These are phyloP conservation scores for Aporophyla nigra DNA, from an alignment of 2,888 invertebrate species.

Conservation along the genomic window DNA sequence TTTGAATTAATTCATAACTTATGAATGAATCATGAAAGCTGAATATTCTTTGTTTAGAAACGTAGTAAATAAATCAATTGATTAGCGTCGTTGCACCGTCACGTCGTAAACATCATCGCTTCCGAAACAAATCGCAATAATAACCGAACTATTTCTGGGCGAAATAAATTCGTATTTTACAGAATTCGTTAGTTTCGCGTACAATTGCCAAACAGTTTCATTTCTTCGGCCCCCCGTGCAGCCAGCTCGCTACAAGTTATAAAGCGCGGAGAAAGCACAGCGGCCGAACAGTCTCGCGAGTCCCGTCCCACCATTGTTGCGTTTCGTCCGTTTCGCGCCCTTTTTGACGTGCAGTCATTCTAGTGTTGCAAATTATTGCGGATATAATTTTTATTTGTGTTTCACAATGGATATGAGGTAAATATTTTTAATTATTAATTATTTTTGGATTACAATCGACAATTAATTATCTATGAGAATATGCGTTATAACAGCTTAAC, in stretches of 20 bases:
- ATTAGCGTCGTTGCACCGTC: slow-evolving; percentile 53
- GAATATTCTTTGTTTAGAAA: slow-evolving; percentile 26
- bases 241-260: slow-evolving; percentile 80
- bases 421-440: slow-evolving; percentile 66
- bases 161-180: slow-evolving; percentile 76
- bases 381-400: slow-evolving; percentile 72
- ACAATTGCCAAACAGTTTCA: slow-evolving; percentile 84
- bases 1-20: slow-evolving; percentile 4
- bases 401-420: slow-evolving; percentile 83
- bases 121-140: slow-evolving; percentile 70
- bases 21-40: slow-evolving; percentile 37
- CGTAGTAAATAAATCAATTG: slow-evolving; percentile 52
- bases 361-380: slow-evolving; percentile 78
- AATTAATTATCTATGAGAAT: not conserved
- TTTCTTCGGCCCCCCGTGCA: slow-evolving; percentile 83
- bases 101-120: slow-evolving; percentile 61
- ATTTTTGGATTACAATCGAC: not conserved
- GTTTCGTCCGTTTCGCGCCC: slow-evolving; percentile 78
- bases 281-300: slow-evolving; percentile 80
- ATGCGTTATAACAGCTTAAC: not conserved
- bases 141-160: slow-evolving; percentile 69
- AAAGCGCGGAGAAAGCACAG: slow-evolving; percentile 88
- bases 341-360: slow-evolving; percentile 76
- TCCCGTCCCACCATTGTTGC: slow-evolving; percentile 73
- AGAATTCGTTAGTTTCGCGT: slow-evolving; percentile 81